A percentile compares a stretch with the other conserved stretches of the same genome.
Evolutionary conservation across 23 tunicate genomes (phyloP).

Genomic region (Halocynthia aurantium): DNA sequence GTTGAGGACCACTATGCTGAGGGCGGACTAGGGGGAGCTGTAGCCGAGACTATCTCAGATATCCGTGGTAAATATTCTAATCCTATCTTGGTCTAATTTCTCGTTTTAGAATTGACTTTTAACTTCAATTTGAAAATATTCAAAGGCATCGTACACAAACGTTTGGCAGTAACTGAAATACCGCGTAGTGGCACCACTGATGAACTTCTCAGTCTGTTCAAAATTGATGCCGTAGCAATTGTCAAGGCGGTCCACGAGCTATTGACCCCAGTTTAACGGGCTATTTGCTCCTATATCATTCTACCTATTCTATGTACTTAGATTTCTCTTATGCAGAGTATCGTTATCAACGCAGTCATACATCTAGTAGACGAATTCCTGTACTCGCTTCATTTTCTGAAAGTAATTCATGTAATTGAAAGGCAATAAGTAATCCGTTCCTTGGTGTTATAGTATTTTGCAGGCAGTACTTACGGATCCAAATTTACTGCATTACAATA

Average conservation of each 20-base stretch:
- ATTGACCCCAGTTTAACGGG: slow-evolving; percentile 4
- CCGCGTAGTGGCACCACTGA: slow-evolving; percentile 81
- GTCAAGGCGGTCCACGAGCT: slow-evolving; percentile 76
- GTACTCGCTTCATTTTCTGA: no score
- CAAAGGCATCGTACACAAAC: slow-evolving; percentile 42
- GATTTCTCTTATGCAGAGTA: no score
- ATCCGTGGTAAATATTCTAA: slow-evolving; percentile 32
- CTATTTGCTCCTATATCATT: neutral
- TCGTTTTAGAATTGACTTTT: neutral
- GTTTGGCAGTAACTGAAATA: slow-evolving; percentile 73
- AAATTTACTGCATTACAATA: no score
- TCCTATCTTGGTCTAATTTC: neutral
- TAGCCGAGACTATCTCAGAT: slow-evolving; percentile 79
- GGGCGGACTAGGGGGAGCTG: slow-evolving; percentile 93
- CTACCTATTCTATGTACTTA: no score
- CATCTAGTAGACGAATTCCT: no score
- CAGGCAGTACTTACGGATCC: no score
- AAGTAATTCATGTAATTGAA: no score
- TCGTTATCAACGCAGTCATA: no score
- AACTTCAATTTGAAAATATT: neutral
- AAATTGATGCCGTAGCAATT: slow-evolving; percentile 83
- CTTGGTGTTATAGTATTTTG: no score
- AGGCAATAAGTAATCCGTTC: no score
- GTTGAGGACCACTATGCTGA: slow-evolving; percentile 97
- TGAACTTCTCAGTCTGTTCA: slow-evolving; percentile 67